These are phyloP conservation scores for Caerostris extrusa DNA, from an alignment of 1,140 invertebrate species.

Conservation along the genomic window DNA sequence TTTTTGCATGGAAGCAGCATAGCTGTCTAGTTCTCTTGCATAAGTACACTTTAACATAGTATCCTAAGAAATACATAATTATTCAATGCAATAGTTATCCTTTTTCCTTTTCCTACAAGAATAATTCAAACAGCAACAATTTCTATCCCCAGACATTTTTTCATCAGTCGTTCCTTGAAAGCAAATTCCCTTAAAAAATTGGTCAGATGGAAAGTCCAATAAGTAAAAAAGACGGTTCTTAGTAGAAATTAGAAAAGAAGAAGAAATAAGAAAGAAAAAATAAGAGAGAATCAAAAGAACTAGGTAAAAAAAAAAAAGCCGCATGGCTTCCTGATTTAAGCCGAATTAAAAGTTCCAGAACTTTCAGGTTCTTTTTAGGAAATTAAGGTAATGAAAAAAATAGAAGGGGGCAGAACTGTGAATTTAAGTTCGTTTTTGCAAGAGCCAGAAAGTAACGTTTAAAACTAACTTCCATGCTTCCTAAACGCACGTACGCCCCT, in stretches of 20 bases:
- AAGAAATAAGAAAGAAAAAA: not conserved
- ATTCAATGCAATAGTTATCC: not conserved
- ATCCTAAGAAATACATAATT: too few species aligned
- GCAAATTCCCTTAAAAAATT: conserved; percentile 37
- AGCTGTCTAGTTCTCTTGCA: too few species aligned
- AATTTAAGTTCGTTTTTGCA: conserved; percentile 58
- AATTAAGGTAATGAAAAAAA: conserved; percentile 47
- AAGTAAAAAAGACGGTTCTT: not conserved
- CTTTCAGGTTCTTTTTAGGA: conserved; percentile 48
- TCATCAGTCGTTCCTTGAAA: not conserved
- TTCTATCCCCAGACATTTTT: not conserved
- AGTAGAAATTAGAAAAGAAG: not conserved
- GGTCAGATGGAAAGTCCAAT: conserved; percentile 33
- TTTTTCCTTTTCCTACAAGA: not conserved
- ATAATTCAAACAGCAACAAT: not conserved
- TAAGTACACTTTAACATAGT: too few species aligned
- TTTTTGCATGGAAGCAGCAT: too few species aligned
- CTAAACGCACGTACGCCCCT: conserved; percentile 61
- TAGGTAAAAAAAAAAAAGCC: not conserved
- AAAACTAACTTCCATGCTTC: conserved; percentile 65
- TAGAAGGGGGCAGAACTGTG: conserved; percentile 6
- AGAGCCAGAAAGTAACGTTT: conserved; percentile 57
- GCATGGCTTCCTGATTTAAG: conserved; percentile 47
- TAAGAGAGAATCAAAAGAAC: not conserved
- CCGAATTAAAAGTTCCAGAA: conserved; percentile 70